Evolutionary conservation across 2,113 vertebrate species (phyloP), one percentile per base, ranked within the genome.

Genomic region (Leuciscus idus): DNA sequence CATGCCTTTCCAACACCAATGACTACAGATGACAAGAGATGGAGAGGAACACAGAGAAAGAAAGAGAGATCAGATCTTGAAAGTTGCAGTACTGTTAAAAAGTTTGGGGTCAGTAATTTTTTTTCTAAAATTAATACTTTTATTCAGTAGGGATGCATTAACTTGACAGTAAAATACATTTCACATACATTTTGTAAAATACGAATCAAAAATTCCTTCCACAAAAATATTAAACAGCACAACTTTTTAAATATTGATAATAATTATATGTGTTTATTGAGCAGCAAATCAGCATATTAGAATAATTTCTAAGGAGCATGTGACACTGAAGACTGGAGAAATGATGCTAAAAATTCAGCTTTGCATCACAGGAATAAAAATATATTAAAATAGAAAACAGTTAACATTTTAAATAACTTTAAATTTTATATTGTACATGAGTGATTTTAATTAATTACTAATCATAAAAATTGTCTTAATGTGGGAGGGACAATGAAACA

Each of bases 1-100:
- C 98, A 99, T 11, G 95, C 89, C 89, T 96, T 96, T 84, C 96
- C 96, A 0, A 96, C 92, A 15, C 95, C 95, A 10, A 96, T 94
- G 87, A 97, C 97, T 99, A 84, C 0, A 10, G 2, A 48, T 13
- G 17, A 19, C 26, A 19, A 36, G n/a, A 64, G 50, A 81, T 46
- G 28, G 2, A 73, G 59, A 77, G 15, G 48, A 77, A 77, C 26
- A 30, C 33, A 23, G 33, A 70, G 30, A 21, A 59, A 17, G 62
- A 33, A 4, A 66, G 26, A 28, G 21, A 55, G 19, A 68, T 26
- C 55, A 30, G 59, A 70, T 43, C 33, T 6, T 36, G 21, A 36
- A n/a, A 55, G 68, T 59, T 33, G n/a, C 12, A 13, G 36, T 46
- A 73, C 59, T 8, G 10, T 46, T 74, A 12, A 13, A 26, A 48